phyloP scores from a whole-genome alignment of 2,888 invertebrate species.

The Micropterix aruncella region DNA sequence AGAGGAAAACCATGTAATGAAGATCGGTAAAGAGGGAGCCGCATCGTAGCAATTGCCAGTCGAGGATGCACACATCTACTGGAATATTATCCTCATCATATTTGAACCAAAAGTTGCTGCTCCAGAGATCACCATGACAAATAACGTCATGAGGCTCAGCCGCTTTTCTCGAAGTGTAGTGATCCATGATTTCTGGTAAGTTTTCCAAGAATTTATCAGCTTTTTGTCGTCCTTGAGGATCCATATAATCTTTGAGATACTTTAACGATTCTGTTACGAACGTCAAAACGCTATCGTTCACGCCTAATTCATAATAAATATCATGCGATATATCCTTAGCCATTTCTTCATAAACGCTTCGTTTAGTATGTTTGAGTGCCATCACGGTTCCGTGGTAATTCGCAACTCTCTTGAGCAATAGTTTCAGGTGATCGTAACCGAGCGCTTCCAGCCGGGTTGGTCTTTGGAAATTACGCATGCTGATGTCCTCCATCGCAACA shows the following conservation, averaged over 20 bases:
- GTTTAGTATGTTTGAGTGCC: background rate
- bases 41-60: too few relatives aligned
- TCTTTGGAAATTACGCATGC: background rate
- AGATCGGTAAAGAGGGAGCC: too few relatives aligned
- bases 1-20: too few relatives aligned
- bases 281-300: background rate
- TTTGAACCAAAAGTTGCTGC: background rate
- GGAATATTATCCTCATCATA: too few relatives aligned
- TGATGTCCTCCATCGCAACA: background rate
- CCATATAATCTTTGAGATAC: background rate
- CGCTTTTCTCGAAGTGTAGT: background rate
- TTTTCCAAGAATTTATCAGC: background rate
- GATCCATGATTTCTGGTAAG: background rate
- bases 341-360: background rate
- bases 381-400: background rate
- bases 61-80: too few relatives aligned
- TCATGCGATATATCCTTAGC: background rate
- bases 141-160: background rate
- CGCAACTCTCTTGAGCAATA: background rate
- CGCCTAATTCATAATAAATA: background rate
- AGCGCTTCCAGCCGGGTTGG: background rate
- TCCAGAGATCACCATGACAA: background rate
- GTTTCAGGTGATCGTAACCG: background rate
- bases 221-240: background rate
- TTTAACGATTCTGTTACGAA: background rate